Conservation (phyloP, 2,888 invertebrate genomes). For the Drepanosiphum platanoidis region DNA sequence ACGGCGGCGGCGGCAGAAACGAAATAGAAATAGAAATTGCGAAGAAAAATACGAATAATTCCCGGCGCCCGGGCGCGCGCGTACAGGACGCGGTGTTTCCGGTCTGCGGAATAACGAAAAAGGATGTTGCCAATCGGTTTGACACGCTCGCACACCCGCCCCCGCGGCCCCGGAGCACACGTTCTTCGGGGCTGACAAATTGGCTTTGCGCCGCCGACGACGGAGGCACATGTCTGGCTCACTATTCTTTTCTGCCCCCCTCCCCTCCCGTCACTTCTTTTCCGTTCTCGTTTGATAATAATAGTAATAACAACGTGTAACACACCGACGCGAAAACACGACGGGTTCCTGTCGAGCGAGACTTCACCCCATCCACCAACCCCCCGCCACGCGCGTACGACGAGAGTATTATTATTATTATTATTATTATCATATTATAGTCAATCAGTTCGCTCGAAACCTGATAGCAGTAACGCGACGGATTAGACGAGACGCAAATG, state of each 20-base stretch:
- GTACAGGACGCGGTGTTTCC: neutral
- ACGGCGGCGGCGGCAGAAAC: neutral
- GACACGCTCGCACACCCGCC: neutral
- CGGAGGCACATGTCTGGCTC: conserved; percentile 1
- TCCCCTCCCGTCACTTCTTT: neutral
- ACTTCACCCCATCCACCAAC: too few relatives aligned
- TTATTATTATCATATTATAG: neutral
- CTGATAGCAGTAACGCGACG: neutral
- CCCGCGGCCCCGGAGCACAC: too few relatives aligned
- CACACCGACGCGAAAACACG: conserved; percentile 34
- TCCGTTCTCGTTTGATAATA: neutral
- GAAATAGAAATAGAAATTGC: neutral
- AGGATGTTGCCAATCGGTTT: conserved; percentile 41
- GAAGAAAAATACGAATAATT: conserved; percentile 20
- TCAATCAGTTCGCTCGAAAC: neutral
- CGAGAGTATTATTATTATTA: neutral
- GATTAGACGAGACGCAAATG: too few relatives aligned
- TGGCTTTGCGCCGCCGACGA: conserved; percentile 18
- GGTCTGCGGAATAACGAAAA: conserved; percentile 44
- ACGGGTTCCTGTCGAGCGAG: neutral
- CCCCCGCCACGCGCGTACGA: neutral
- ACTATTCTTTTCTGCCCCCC: neutral
- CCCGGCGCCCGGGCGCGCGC: neutral
- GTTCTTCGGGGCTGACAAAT: conserved; percentile 37
- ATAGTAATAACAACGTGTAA: neutral